Evolutionary conservation across 2,113 vertebrate species (phyloP), one percentile per base, ranked within the genome.

Genomic region (Eolophus roseicapilla): DNA sequence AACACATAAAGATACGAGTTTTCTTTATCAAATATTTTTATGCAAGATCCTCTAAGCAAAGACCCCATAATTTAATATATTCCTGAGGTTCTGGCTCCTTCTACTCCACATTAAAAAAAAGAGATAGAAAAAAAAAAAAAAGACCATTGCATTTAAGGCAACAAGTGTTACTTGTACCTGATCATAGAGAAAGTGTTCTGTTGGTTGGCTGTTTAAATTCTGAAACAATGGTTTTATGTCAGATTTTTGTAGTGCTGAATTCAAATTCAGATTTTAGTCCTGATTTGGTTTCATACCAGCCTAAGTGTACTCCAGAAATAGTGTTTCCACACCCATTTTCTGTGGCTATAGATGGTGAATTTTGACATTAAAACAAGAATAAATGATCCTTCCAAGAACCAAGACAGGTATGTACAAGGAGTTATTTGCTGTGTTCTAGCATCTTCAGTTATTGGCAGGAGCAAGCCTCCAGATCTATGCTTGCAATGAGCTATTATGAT

Each of bases 371-470:
- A 88, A 90, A 64, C 8, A 84, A 67, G 31, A 65, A 86, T 16
- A 93, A 89, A 65, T 44, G 0, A 82, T 85, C 15, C 52, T 92
- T 91, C 81, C 41, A 70, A 89, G 77, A 96, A 91, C 41, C 23
- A 79, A 33, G 8, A 75, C 50, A 21, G 16, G 7, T 52, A 92
- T 67, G 46, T 55, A 55, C 43, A 71, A 75, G 12, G 23, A 87
- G 11, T 46, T 71, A 62, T 91, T 92, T 94, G 17, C 62, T 82
- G 17, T 91, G 13, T 71, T 92, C 69, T 90, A 90, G 35, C 35
- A 71, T 91, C 88, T 94, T 84, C 80, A 65, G 31, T 76, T 95
- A 53, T 24, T 94, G 67, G 92, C 83, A 91, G 63, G 49, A 92
- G 23, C 37, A 92, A 76, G 47, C 65, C 74, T 89, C 52, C 81